Evolutionary conservation across 2,888 invertebrate species (phyloP), one percentile per base, ranked within the genome.

Genomic region (Sinodicranocentrus sp.): DNA sequence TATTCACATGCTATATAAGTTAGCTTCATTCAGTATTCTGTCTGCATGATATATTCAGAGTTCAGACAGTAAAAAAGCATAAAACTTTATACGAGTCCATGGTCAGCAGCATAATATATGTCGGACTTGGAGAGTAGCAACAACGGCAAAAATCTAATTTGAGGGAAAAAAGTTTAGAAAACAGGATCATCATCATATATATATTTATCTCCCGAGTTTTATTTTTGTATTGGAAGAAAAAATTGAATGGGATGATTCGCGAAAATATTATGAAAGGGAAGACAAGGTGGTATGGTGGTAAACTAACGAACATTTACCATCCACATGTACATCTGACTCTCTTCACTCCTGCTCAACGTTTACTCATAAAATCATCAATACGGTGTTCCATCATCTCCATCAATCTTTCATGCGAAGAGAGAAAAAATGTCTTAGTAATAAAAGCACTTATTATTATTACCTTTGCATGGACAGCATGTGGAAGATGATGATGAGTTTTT

Each of bases 381-480:
- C 57, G 15, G 48, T n/a, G n/a, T 48, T 48, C 48, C 48, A 57
- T 57, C 57, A 25, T 33, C n/a, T 48, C 48, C 48, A 57, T 57
- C 57, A 57, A 57, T 57, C 57, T 23, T 57, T 21, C 25, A 23
- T 15, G 19, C 52, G n/a, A 8, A 44, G n/a, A 17, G 25, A 57
- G n/a, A 19, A 57, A 57, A 57, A 57, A 57, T 8, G 13, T 25
- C 19, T 23, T 57, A 19, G 21, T 10, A 57, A 57, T 25, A 57
- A 48, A 48, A 57, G 25, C 25, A 10, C 21, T 1, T 2, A 19
- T 15, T 52, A 17, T 3, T 1, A 52, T n/a, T 17, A 52, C 17
- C 33, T 6, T 33, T 3, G 10, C 3, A 33, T 33, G 33, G 33
- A 33, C 33, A 33, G 5, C 3, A 33, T 33, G 33, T 33, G 33